phyloP scores from a whole-genome alignment of 2,113 vertebrate species.

The Paradisaea rubra region DNA sequence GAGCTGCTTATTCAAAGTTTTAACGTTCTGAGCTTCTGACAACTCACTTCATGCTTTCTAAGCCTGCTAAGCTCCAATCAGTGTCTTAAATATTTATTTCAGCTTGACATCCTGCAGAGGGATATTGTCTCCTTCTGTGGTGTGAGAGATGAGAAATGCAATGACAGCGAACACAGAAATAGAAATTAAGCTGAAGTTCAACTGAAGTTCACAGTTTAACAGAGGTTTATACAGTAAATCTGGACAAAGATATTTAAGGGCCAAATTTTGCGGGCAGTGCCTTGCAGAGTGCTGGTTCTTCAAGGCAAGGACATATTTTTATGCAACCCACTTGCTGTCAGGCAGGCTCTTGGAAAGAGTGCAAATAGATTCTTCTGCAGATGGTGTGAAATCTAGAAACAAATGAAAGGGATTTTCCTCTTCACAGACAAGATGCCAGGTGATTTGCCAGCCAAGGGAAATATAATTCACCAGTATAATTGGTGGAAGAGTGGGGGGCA shows the following conservation, averaged over 20 bases:
- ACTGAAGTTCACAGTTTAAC: neutral
- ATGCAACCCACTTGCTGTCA: neutral
- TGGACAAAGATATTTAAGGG: neutral
- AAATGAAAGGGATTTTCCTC: neutral
- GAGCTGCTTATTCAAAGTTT: constrained; percentile 19
- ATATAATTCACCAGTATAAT: neutral
- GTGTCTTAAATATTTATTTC: constrained; percentile 50
- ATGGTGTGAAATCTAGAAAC: neutral
- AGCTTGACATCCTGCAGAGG: constrained; percentile 2
- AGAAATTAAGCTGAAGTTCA: constrained; percentile 6
- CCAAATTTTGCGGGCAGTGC: neutral
- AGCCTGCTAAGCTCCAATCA: constrained; percentile 7
- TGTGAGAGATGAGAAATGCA: constrained; percentile 1
- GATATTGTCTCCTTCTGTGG: neutral
- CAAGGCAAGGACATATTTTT: neutral
- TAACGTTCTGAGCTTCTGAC: constrained; percentile 27
- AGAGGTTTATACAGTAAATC: neutral
- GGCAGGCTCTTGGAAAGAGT: neutral
- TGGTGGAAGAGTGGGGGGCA: neutral
- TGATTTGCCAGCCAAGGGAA: neutral
- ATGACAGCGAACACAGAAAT: constrained; percentile 14
- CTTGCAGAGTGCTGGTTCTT: neutral
- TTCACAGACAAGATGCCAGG: neutral
- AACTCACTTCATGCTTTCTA: constrained; percentile 1
- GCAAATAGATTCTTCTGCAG: neutral